Conservation (phyloP, 2,888 invertebrate species). For the Leptopilina syphax region DNA sequence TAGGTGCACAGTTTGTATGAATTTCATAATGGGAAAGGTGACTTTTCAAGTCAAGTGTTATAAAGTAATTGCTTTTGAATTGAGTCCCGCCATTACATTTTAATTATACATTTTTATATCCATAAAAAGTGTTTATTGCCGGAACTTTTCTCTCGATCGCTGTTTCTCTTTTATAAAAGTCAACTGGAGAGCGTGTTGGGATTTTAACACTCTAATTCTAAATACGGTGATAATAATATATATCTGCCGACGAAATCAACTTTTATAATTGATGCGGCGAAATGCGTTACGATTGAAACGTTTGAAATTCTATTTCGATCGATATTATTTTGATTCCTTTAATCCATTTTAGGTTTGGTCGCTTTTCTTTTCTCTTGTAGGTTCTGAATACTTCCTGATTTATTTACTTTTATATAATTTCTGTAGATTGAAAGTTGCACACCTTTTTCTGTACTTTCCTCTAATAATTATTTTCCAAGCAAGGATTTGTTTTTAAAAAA, state of each 20-base stretch:
- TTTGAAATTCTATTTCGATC: conserved; percentile 30
- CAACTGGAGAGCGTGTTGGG: conserved; percentile 14
- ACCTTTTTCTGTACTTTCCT: neutral
- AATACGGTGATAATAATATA: conserved; percentile 13
- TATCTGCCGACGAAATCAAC: conserved; percentile 3
- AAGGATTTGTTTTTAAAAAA: too few species aligned
- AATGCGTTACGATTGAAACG: conserved; percentile 9
- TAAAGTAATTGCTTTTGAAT: conserved; percentile 28
- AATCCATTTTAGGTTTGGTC: conserved; percentile 11
- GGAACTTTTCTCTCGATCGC: conserved; percentile 18
- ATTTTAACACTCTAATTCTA: conserved; percentile 25
- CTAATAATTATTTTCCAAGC: too few species aligned
- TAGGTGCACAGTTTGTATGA: neutral
- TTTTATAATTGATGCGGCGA: conserved; percentile 10
- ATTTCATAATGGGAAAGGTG: conserved; percentile 3
- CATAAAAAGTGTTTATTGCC: conserved; percentile 16
- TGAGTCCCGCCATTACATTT: conserved; percentile 13
- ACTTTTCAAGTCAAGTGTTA: neutral
- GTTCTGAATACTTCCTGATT: conserved; percentile 18
- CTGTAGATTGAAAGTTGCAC: neutral
- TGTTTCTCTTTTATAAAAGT: neutral
- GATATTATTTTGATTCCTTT: neutral
- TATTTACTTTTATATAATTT: conserved; percentile 8
- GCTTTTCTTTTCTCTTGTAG: neutral
- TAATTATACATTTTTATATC: conserved; percentile 23